Evolutionary conservation across 2,797 vertebrate species (phyloP), one percentile per base, ranked within the genome.

Genomic region (Acanthornis magna): DNA sequence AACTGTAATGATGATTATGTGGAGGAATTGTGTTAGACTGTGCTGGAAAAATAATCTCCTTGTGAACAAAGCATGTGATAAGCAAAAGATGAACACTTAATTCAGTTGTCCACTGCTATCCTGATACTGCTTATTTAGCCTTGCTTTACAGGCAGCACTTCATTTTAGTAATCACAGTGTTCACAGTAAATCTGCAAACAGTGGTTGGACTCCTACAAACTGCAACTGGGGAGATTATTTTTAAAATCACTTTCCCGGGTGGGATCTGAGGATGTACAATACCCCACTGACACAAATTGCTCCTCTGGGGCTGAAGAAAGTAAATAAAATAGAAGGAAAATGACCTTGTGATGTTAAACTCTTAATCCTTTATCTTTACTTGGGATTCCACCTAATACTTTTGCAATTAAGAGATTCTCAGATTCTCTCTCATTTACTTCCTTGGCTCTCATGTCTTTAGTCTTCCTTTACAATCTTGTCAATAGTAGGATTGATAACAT

Each of bases 11-110:
- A 26, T 70, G 78, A 75, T 95, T 91, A 72, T 74, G 61, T 68
- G 70, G 72, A 87, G 65, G 90, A 85, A 94, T 94, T 95, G 84
- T 77, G 67, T 62, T 95, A 80, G 50, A 36, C 30, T 78, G 68
- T 75, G 88, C 89, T 88, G 63, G 84, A 82, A 96, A 82, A 95
- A 91, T 91, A 78, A 96, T 96, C 86, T 95, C 83, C 71, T 81
- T 89, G 91, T 78, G 75, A 91, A 89, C 88, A 96, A 85, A 86
- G 66, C 57, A 61, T 45, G 40, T 11, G 72, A 88, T 95, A 96
- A 95, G 78, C 92, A 70, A 91, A 91, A 96, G 76, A 90, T 84
- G 90, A 97, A 53, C 74, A 21, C 72, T 94, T 63, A 95, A 95
- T 96, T 95, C 92, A 47, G 48, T 40, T 83, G 54, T 91, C 83